These are phyloP conservation scores for Adela reaumurella DNA, from an alignment of 2,888 invertebrate species.

Conservation along the genomic window DNA sequence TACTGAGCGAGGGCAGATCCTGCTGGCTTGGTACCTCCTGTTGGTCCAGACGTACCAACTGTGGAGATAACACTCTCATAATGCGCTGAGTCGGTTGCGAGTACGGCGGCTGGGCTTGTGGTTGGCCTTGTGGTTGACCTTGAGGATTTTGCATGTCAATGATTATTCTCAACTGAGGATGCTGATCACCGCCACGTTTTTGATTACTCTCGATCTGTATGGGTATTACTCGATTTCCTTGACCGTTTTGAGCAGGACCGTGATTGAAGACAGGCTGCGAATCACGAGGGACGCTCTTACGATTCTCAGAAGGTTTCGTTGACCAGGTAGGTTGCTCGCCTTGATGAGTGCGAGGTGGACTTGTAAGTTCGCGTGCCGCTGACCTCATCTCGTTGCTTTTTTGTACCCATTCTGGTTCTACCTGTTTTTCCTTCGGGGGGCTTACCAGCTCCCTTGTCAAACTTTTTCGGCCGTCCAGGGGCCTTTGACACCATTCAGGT, in stretches of 20 bases:
- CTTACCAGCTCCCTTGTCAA: constrained; percentile 35
- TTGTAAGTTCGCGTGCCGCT: constrained; percentile 34
- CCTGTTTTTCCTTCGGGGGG: constrained; percentile 30
- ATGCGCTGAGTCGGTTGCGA: constrained; percentile 52
- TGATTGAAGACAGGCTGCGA: constrained; percentile 17
- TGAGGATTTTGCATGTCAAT: constrained; percentile 38
- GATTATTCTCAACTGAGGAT: constrained; percentile 43
- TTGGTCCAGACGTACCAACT: constrained; percentile 47
- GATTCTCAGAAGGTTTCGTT: constrained; percentile 41
- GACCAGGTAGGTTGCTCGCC: constrained; percentile 43
- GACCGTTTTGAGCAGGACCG: constrained; percentile 23
- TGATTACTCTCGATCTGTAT: constrained; percentile 59
- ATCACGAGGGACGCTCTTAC: constrained; percentile 41
- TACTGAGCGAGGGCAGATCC: constrained; percentile 36
- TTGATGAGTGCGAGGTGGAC: constrained; percentile 44
- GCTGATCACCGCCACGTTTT: constrained; percentile 25
- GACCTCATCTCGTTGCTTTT: constrained; percentile 43
- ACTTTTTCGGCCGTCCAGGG: constrained; percentile 34
- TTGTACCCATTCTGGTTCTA: constrained; percentile 44
- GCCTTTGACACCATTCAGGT: constrained; percentile 42
- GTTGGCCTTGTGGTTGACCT: constrained; percentile 4
- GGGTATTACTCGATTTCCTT: constrained; percentile 58
- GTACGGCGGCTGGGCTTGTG: constrained; percentile 23
- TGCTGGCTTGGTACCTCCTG: constrained; percentile 22
- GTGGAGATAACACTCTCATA: constrained; percentile 49